phyloP scores from a whole-genome alignment of 2,797 vertebrate species.

The Psittacula echo region DNA sequence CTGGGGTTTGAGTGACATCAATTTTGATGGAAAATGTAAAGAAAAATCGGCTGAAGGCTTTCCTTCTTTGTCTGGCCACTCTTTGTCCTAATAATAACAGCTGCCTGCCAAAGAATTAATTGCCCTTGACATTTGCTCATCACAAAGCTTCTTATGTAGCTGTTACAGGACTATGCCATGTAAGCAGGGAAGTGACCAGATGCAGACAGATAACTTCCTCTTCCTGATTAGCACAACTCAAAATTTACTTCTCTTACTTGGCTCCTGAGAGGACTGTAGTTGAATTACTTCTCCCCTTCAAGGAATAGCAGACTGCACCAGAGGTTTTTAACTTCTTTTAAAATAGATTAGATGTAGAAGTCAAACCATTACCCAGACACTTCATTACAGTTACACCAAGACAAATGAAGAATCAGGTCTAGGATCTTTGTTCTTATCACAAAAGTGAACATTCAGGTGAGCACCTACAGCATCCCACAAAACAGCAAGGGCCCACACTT shows the following conservation, averaged over 20 bases:
- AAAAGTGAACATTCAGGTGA: neutral
- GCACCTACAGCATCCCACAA: neutral
- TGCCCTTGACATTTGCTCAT: conserved; percentile 67
- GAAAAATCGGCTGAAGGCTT: conserved; percentile 23
- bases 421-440: neutral
- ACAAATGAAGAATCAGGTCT: neutral
- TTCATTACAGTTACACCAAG: neutral
- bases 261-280: neutral
- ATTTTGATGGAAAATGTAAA: conserved; percentile 27
- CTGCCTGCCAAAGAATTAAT: conserved; percentile 67
- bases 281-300: conserved; percentile 34
- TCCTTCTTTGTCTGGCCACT: conserved; percentile 42
- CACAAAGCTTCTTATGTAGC: conserved; percentile 67
- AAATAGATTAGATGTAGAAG: neutral
- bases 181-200: conserved; percentile 52
- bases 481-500: neutral
- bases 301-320: neutral
- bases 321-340: neutral
- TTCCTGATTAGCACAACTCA: conserved; percentile 49
- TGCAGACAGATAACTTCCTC: conserved; percentile 35
- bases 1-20: neutral
- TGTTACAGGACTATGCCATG: conserved; percentile 21
- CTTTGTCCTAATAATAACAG: conserved; percentile 68
- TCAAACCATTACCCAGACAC: neutral
- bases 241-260: conserved; percentile 6